Evolutionary conservation across 2,888 invertebrate genomes (phyloP), one percentile per base, ranked within the genome.

Genomic region (Autographa gamma): DNA sequence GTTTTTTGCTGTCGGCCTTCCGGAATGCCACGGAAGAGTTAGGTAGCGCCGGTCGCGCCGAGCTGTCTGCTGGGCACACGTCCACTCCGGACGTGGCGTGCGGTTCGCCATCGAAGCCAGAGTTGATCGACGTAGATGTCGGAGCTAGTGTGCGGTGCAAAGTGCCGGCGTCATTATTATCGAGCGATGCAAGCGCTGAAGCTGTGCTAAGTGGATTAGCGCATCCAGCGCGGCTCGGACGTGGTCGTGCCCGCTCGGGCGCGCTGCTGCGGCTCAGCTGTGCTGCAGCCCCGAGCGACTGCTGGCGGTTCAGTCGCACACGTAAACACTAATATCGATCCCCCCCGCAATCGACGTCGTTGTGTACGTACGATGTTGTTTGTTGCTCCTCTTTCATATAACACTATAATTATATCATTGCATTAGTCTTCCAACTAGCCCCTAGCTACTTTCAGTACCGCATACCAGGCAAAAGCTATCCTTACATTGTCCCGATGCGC

Each of bases 321-420:
- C 82, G 83, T 85, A 83, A 84, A 86, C 84, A 84, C 70, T 70
- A 66, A 64, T 85, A 85, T 85, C 85, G 86, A 85, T 83, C 83
- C 66, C 62, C 59, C 43, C 68, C 41, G 63, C 64, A 56, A 18
- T 43, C 61, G 63, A 66, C 69, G 65, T 34, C 74, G 52, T 65
- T 56, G 80, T 69, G 70, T 73, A 69, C 81, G 79, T 77, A 66
- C 70, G 31, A 38, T 64, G 60, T 67, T 76, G 73, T 73, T 76
- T 69, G 64, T 65, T 67, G 19, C 41, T 64, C 34, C 56, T 54
- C 58, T 68, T 48, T 48, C 60, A 59, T n/a, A 8, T 16, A 31
- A 32, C n/a, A 31, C 32, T 16, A 31, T 56, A 25, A 25, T n/a
- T 16, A 48, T 2, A 54, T 18, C 18, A 19, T 13, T 25, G 25